Evolutionary conservation across 1,140 invertebrate species (phyloP), one percentile per base, ranked within the genome.

Genomic region (Brachionus asplanchnoidis): DNA sequence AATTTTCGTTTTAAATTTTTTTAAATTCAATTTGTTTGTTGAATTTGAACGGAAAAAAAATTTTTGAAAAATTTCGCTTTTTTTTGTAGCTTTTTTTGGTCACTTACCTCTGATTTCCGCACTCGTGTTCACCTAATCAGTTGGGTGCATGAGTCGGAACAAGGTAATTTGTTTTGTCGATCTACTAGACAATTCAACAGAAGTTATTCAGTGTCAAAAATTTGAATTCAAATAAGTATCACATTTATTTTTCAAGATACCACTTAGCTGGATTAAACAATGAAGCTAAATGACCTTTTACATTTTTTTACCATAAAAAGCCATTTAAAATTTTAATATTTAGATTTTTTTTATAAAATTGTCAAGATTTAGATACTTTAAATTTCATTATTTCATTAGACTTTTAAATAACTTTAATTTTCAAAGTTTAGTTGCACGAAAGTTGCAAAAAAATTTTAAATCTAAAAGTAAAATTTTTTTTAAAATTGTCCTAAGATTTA

Each of bases 51-150:
- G 2, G 28, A 68, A 68, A 68, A 68, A 68, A 68, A 68, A 68
- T n/a, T 68, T 68, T 68, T 68, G 8, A 28, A 36, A 68, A 68
- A 68, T 68, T 68, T 40, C 26, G n/a, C 66, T 68, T 68, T 68
- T 68, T 68, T 68, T 68, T 68, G 66, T 68, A 68, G 53, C 9
- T 23, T 20, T 20, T 26, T 23, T 26, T 36, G 32, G 32, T 36
- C 32, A 60, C 53, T 60, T 60, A 60, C 53, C 53, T 12, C 4
- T 60, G 53, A 9, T 26, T 8, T 60, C 53, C 53, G 53, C 20
- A 60, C 53, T 60, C 53, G 53, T 60, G 53, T 60, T 60, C 53
- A 9, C 53, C n/a, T 20, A 20, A 20, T 17, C 20, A 17, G 20
- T 60, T 20, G 53, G 53, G 53, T 26, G n/a, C 53, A 60, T 20